Conservation (phyloP, 2,113 vertebrate species). For the Catharus bicknelli region DNA sequence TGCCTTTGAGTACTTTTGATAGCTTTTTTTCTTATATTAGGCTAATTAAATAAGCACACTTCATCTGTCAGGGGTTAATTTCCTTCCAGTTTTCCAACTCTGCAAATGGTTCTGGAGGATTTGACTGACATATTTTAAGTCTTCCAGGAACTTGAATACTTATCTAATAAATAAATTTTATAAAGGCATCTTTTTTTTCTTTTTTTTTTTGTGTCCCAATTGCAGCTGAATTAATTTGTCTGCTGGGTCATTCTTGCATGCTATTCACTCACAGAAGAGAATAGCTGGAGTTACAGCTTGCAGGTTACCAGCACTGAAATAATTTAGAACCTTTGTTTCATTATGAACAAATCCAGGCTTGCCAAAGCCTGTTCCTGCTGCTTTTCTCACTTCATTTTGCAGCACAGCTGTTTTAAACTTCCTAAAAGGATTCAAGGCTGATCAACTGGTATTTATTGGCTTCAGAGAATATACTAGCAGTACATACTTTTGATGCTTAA, state of each 20-base stretch:
- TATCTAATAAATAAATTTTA: not conserved
- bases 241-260: not conserved
- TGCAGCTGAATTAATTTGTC: not conserved
- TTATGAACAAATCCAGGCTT: not conserved
- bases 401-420: conserved; percentile 52
- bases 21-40: not conserved
- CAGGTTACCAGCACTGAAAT: conserved; percentile 31
- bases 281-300: not conserved
- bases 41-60: not conserved
- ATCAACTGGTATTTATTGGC: conserved; percentile 55
- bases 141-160: not conserved
- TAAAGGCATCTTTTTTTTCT: not conserved
- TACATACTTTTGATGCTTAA: conserved; percentile 27
- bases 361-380: conserved; percentile 10
- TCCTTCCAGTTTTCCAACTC: not conserved
- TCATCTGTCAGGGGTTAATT: not conserved
- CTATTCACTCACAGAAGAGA: not conserved
- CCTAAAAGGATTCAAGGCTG: conserved; percentile 24
- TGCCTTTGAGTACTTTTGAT: not conserved
- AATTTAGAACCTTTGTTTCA: conserved; percentile 10
- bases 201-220: not conserved
- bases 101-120: not conserved
- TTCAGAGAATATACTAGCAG: not conserved
- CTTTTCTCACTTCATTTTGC: conserved; percentile 46
- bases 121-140: not conserved